A percentile compares a stretch with the other conserved stretches of the same genome.
These are phyloP conservation scores for Gambusia affinis DNA, from an alignment of 2,113 vertebrate species.

Conservation along the genomic window DNA sequence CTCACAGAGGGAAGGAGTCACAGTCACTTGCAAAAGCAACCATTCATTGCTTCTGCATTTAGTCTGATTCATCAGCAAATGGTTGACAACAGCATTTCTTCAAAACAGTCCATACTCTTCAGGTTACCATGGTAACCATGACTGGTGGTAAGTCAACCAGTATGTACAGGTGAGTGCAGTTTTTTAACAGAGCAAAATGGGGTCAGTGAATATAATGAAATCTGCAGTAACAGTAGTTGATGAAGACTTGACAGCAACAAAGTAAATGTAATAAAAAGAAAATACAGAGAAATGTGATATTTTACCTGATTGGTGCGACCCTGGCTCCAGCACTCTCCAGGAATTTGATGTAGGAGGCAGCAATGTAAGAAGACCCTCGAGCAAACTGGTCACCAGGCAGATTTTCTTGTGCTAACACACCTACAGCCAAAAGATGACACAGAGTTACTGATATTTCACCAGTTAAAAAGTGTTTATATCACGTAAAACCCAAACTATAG, in stretches of 20 bases:
- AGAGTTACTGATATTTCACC: not conserved
- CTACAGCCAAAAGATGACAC: constrained; percentile 41
- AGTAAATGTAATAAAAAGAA: not conserved
- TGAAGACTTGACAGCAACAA: not conserved
- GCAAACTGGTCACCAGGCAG: constrained; percentile 60
- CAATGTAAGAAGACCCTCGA: constrained; percentile 79
- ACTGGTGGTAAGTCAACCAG: no score
- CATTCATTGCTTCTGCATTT: no score
- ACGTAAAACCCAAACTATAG: no score
- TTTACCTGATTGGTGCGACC: constrained; percentile 81
- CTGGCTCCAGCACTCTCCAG: constrained; percentile 80
- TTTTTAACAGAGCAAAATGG: no score
- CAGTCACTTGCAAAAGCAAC: no score
- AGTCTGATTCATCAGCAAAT: no score
- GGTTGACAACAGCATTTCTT: no score
- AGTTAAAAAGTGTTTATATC: not conserved
- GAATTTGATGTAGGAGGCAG: constrained; percentile 83
- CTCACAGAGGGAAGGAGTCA: no score
- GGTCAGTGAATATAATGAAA: not conserved
- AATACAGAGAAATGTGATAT: not conserved
- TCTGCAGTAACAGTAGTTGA: not conserved
- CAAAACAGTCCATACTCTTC: no score
- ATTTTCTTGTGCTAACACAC: constrained; percentile 82
- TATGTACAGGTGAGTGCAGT: no score
- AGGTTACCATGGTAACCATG: no score